Evolutionary conservation across 1,140 invertebrate genomes (phyloP), one percentile per base, ranked within the genome.

Genomic region (Elysia chlorotica): DNA sequence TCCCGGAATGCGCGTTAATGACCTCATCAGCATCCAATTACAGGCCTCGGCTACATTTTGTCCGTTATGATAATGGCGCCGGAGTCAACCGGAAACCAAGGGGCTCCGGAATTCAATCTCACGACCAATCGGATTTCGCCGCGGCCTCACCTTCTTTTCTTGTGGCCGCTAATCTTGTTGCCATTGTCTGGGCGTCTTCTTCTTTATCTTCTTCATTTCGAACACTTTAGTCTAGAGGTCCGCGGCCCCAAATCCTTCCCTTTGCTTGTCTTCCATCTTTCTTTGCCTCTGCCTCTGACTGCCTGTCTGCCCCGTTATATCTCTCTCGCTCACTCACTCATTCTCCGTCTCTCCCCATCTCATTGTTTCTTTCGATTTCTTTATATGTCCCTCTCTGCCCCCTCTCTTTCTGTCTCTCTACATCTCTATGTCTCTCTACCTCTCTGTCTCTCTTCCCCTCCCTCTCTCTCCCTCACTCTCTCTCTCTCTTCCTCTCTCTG

Each of bases 11-110:
- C 28, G n/a, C 17, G 53, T 53, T 54, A 67, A 67, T 14, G 25
- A 54, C 28, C 65, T 67, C 48, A 67, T 67, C 65, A 67, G 48
- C 28, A 67, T 67, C 65, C 65, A 67, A 67, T 67, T 67, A 67
- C 65, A 2, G 28, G 48, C 28, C 36, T 30, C 25, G 2, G 25
- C 48, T 54, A 38, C 65, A 67, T 67, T 67, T 67, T 67, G 65
- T 67, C 28, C 65, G 31, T 41, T 28, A 67, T 67, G 53, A 67
- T 67, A 38, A 33, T 54, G 37, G 65, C 65, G 14, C n/a, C 65
- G 14, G 48, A 67, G 23, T 17, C 25, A 33, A 56, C 1, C 65
- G 65, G 65, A 67, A 67, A 56, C 65, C n/a, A n/a, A n/a, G 35
- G 48, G 65, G 48, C 17, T 53, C 53, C 41, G 56, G 65, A 67